A percentile compares a stretch with the other conserved stretches of the same genome.
These are phyloP conservation scores for Psittacula derbiana DNA, from an alignment of 2,797 vertebrate species.

Conservation along the genomic window DNA sequence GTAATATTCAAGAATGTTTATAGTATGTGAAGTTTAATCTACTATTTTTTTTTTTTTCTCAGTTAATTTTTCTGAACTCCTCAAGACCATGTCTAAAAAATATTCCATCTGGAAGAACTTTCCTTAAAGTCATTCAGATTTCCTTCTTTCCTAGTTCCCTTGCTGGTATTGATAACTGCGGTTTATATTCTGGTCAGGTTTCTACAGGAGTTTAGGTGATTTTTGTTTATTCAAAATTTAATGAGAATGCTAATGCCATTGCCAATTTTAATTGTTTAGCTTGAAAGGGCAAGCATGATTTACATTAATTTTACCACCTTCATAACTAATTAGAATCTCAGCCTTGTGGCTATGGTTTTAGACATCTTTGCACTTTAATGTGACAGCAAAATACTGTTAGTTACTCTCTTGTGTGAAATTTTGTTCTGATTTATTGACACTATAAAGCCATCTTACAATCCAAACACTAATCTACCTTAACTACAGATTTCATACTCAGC, in stretches of 20 bases:
- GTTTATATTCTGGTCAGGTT: neutral
- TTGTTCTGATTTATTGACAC: slow-evolving; percentile 48
- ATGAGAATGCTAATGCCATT: slow-evolving; percentile 2
- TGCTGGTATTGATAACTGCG: neutral
- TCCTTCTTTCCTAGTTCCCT: neutral
- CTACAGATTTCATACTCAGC: slow-evolving; percentile 23
- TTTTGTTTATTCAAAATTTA: slow-evolving; percentile 57
- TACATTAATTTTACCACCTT: slow-evolving; percentile 53
- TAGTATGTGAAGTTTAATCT: neutral
- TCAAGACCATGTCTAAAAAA: neutral
- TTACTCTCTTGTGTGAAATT: slow-evolving; percentile 38
- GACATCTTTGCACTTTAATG: slow-evolving; percentile 34
- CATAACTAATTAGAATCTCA: slow-evolving; percentile 54
- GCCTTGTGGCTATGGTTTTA: slow-evolving; percentile 12
- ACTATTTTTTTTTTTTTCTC: neutral
- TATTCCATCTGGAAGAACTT: neutral
- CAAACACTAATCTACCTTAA: slow-evolving; percentile 46
- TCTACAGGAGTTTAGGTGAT: neutral
- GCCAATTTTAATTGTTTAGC: slow-evolving; percentile 37
- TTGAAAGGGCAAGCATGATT: slow-evolving; percentile 64
- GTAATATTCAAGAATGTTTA: neutral
- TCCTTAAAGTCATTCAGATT: neutral
- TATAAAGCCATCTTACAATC: slow-evolving; percentile 18
- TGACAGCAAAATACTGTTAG: slow-evolving; percentile 31
- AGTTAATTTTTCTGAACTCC: neutral